Conservation (phyloP, 1,140 invertebrate genomes). For the Elymnias hypermnestra region DNA sequence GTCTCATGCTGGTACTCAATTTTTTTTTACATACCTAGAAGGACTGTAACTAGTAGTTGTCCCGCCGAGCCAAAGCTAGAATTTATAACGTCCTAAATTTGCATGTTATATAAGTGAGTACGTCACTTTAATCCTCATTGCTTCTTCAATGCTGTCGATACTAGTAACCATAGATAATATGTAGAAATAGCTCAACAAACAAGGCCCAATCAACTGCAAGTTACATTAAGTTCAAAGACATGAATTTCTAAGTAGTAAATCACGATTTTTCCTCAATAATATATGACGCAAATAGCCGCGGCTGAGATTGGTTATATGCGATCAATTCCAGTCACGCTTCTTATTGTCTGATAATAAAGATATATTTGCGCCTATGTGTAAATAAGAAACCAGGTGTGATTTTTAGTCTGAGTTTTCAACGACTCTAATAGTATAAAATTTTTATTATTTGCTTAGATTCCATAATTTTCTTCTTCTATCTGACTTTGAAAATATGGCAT, state of each 20-base stretch:
- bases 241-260: background rate
- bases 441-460: no score
- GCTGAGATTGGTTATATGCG: background rate
- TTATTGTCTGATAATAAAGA: background rate
- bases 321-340: constrained; percentile 1
- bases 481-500: no score
- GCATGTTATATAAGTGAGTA: no score
- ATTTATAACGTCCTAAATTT: no score
- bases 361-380: background rate
- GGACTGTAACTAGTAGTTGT: no score
- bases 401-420: background rate
- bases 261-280: constrained; percentile 1
- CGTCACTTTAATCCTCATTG: no score
- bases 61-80: no score
- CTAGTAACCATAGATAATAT: background rate
- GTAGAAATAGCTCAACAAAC: background rate
- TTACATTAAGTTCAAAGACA: constrained; percentile 1
- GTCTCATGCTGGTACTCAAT: no score
- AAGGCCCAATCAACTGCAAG: background rate
- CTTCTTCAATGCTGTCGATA: no score
- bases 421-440: no score
- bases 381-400: background rate
- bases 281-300: background rate
- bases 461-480: no score
- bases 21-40: no score